Conservation (phyloP, 2,113 vertebrate genomes). For the Leucosticte australis region DNA sequence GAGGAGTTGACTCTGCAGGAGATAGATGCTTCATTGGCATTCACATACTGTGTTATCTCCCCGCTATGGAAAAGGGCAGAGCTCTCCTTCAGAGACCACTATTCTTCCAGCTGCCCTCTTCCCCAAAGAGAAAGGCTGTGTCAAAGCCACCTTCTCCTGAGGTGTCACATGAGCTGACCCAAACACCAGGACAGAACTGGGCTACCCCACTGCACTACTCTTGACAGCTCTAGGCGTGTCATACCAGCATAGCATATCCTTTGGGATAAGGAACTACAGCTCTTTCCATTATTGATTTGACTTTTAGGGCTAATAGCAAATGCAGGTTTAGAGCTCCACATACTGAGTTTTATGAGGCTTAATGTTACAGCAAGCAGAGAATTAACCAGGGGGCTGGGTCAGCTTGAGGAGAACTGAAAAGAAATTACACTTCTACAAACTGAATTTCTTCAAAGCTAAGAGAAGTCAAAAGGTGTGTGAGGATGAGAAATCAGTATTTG, state of each 20-base stretch:
- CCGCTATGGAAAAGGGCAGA: neutral
- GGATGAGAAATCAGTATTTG: neutral
- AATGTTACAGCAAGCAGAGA: neutral
- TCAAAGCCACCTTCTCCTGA: neutral
- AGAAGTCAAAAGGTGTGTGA: neutral
- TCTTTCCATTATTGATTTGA: constrained; percentile 40
- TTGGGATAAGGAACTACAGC: neutral
- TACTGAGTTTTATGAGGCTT: neutral
- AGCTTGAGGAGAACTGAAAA: neutral
- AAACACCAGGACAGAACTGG: neutral
- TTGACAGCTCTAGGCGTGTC: neutral
- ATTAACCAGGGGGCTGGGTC: constrained; percentile 22
- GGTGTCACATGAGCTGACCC: neutral
- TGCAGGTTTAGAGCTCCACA: neutral
- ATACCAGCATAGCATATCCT: neutral
- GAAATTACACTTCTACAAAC: constrained; percentile 1
- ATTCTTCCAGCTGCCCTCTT: neutral
- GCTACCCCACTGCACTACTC: neutral
- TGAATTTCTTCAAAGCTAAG: neutral
- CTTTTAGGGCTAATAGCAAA: neutral
- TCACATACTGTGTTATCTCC: neutral
- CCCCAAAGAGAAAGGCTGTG: neutral
- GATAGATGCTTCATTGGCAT: neutral
- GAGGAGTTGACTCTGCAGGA: neutral
- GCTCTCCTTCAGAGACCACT: neutral